phyloP scores from a whole-genome alignment of 2,797 vertebrate species.

The Gymnocypris eckloni region DNA sequence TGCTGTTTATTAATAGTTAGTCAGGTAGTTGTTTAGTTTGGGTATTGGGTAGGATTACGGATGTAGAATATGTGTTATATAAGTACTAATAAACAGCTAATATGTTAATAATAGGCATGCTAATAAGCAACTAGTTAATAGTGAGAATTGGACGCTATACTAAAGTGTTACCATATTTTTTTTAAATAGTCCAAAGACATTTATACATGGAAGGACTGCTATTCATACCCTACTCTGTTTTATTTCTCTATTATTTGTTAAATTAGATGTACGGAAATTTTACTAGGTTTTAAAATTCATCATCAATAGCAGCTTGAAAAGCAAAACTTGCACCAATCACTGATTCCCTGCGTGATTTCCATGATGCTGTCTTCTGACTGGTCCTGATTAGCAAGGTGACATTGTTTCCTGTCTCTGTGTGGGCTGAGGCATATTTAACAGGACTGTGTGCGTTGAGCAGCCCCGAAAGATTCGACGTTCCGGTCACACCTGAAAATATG shows the following conservation, averaged over 20 bases:
- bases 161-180: neutral
- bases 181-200: neutral
- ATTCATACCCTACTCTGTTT: neutral
- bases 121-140: neutral
- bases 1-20: neutral
- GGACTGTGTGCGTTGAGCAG: slow-evolving; percentile 24
- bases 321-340: slow-evolving; percentile 13
- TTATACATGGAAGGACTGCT: no score
- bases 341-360: slow-evolving; percentile 28
- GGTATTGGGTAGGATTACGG: no score
- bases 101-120: neutral
- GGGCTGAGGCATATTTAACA: slow-evolving; percentile 47
- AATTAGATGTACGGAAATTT: slow-evolving; percentile 2
- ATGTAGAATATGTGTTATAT: neutral
- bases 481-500: slow-evolving; percentile 34
- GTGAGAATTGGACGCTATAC: neutral
- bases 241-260: neutral
- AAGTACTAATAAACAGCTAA: neutral
- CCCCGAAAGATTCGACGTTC: slow-evolving; percentile 23
- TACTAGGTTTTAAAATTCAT: slow-evolving; percentile 3
- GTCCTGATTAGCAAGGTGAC: slow-evolving; percentile 53
- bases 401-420: slow-evolving; percentile 52
- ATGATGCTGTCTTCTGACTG: slow-evolving; percentile 48
- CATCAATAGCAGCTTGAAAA: neutral
- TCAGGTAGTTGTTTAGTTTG: no score